Percentiles rank a stretch among this genome's conserved stretches.
Conservation (phyloP, 2,888 invertebrate species). For the Acronicta aceris region DNA sequence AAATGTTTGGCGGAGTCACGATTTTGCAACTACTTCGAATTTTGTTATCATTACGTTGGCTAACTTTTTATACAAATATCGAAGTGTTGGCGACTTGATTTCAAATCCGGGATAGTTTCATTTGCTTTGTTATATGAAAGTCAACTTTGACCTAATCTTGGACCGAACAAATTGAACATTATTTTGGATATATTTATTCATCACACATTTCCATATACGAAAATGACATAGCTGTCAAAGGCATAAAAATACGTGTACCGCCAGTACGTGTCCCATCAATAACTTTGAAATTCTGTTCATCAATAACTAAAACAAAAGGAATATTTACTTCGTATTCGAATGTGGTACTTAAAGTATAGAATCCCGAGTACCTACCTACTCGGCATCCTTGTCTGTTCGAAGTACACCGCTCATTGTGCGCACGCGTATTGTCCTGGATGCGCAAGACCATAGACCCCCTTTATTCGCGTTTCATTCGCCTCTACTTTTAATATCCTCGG, state of each 20-base stretch:
- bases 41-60: conserved; percentile 44
- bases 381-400: conserved; percentile 10
- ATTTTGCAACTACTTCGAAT: conserved; percentile 43
- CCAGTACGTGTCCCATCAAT: conserved; percentile 1
- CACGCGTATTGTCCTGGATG: conserved; percentile 51
- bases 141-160: too few species aligned
- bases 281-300: conserved; percentile 16
- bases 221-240: not conserved
- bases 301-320: conserved; percentile 17
- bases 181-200: too few species aligned
- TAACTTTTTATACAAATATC: conserved; percentile 27
- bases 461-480: conserved; percentile 40
- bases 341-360: conserved; percentile 5
- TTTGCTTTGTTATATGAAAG: too few species aligned
- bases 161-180: too few species aligned
- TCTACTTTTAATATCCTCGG: conserved; percentile 40
- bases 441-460: conserved; percentile 39
- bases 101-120: conserved; percentile 8
- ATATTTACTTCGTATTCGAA: conserved; percentile 8
- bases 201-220: not conserved
- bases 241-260: too few species aligned
- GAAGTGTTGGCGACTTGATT: conserved; percentile 8
- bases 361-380: conserved; percentile 1
- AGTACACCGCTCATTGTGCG: conserved; percentile 48
- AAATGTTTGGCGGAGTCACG: conserved; percentile 51